Percentiles rank a stretch among this genome's conserved stretches.
These are phyloP conservation scores for Dorcus parallelipipedus DNA, from an alignment of 2,888 invertebrate genomes.

Conservation along the genomic window DNA sequence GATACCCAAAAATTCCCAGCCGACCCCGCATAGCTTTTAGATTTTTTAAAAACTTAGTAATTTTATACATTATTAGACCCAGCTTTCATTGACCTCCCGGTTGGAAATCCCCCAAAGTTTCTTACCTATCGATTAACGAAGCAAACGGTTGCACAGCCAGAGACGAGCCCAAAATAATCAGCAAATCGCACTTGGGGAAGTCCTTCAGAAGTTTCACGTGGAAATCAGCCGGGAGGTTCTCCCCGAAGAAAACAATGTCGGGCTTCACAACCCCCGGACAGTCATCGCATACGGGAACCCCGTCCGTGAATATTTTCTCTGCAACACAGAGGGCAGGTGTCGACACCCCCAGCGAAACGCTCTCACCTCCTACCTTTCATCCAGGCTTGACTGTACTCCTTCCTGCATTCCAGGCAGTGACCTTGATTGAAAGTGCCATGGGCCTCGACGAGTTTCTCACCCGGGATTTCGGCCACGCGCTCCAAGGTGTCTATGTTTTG, in stretches of 20 bases:
- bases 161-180: constrained; percentile 94
- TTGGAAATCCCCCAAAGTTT: constrained; percentile 3
- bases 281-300: constrained; percentile 72
- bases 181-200: constrained; percentile 81
- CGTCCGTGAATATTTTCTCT: constrained; percentile 71
- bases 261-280: constrained; percentile 81
- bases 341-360: not conserved
- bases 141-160: constrained; percentile 94
- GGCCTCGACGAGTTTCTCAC: constrained; percentile 86
- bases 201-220: constrained; percentile 66
- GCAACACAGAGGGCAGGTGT: constrained; percentile 26
- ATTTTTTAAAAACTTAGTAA: too few species aligned
- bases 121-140: constrained; percentile 75
- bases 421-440: constrained; percentile 91
- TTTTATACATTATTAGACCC: not conserved
- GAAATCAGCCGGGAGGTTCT: constrained; percentile 79
- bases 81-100: not conserved
- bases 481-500: constrained; percentile 96
- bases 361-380: constrained; percentile 67
- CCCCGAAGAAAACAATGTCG: constrained; percentile 95
- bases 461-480: constrained; percentile 76
- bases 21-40: too few species aligned
- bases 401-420: constrained; percentile 76
- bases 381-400: constrained; percentile 74
- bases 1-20: too few species aligned